Evolutionary conservation across 2,113 vertebrate genomes (phyloP).

Genomic region (Callochromis pleurospilus): DNA sequence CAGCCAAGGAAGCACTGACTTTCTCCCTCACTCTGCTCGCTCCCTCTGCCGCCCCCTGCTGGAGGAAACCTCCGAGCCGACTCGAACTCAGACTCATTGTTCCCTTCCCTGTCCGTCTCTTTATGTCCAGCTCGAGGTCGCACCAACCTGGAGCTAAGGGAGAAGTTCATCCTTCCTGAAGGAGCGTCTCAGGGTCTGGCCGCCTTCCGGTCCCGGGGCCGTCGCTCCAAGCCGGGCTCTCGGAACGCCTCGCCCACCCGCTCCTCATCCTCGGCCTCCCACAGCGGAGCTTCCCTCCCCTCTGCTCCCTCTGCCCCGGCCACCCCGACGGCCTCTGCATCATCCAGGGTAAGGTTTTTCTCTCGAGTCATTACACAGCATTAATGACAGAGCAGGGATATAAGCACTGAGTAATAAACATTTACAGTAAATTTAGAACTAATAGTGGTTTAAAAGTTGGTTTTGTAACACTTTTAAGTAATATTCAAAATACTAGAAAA

Average conservation of each 20-base stretch:
- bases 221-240: constrained; percentile 92
- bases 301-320: constrained; percentile 91
- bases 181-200: constrained; percentile 91
- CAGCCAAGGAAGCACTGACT: constrained; percentile 56
- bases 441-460: background rate
- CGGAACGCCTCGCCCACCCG: constrained; percentile 90
- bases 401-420: background rate
- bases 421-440: background rate
- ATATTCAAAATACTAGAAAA: background rate
- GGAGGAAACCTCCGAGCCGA: background rate
- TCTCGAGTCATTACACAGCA: background rate
- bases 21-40: constrained; percentile 56
- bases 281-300: constrained; percentile 90
- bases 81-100: fast-evolving
- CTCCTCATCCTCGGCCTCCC: constrained; percentile 94
- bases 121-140: constrained; percentile 83
- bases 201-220: constrained; percentile 88
- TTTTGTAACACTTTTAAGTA: background rate
- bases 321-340: constrained; percentile 85
- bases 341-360: constrained; percentile 79
- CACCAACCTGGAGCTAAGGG: constrained; percentile 94
- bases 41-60: constrained; percentile 49
- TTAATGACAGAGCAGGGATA: background rate
- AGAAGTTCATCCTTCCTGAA: constrained; percentile 96
- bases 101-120: background rate